A percentile compares a stretch with the other conserved stretches of the same genome.
These are phyloP conservation scores for Brachycybe producta DNA, from an alignment of 2,888 invertebrate genomes.

Conservation along the genomic window DNA sequence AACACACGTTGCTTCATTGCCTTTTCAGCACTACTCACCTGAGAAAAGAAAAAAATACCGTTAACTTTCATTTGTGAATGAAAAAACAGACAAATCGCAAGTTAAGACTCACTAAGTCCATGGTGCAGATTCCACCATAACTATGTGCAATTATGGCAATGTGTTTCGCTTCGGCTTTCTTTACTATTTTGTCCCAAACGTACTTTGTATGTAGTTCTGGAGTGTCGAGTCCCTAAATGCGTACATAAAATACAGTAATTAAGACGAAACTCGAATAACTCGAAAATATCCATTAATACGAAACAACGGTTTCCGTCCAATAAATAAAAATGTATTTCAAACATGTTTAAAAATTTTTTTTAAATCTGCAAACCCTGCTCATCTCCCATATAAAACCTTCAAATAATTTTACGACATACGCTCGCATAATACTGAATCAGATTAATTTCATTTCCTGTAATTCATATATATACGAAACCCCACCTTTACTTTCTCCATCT, in stretches of 20 bases:
- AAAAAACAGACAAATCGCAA: conserved; percentile 13
- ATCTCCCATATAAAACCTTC: no score
- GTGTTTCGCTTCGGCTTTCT: conserved; percentile 43
- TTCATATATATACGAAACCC: no score
- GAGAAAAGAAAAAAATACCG: conserved; percentile 6
- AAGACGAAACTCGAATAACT: neutral
- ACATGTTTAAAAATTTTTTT: neutral
- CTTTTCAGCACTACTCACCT: conserved; percentile 21
- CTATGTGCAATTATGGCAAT: conserved; percentile 67
- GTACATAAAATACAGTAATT: neutral
- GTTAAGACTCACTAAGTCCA: conserved; percentile 41
- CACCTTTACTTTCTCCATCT: conserved; percentile 39
- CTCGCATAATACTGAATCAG: neutral
- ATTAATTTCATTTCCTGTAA: neutral
- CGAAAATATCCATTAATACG: neutral
- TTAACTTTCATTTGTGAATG: neutral
- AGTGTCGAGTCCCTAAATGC: conserved; percentile 40
- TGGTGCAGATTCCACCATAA: conserved; percentile 56
- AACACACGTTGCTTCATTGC: conserved; percentile 53
- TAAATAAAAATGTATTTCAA: neutral
- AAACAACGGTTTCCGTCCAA: neutral
- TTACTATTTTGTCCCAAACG: conserved; percentile 55
- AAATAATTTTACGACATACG: neutral
- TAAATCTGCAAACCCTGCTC: no score
- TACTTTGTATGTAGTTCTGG: conserved; percentile 50